phyloP scores from a whole-genome alignment of 2,797 vertebrate species.

The Chaetodon trifasciatus region DNA sequence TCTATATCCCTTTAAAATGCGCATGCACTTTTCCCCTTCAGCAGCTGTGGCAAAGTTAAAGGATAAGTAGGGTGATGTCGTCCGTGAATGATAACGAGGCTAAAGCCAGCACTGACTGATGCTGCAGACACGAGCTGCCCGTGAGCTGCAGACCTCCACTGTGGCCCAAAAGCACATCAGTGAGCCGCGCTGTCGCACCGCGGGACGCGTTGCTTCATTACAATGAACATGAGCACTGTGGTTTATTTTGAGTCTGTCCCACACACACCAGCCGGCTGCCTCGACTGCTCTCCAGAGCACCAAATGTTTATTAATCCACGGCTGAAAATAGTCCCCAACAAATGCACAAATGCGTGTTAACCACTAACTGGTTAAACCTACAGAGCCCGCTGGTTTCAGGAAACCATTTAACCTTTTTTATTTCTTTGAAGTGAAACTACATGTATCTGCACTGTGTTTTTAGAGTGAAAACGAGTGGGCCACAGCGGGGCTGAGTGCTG shows the following conservation, averaged over 20 bases:
- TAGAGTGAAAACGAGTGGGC: not conserved
- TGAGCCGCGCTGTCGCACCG: not conserved
- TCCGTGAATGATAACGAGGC: no score
- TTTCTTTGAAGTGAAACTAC: not conserved
- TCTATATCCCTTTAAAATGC: slow-evolving; percentile 55
- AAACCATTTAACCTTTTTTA: not conserved
- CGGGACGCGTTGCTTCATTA: no score
- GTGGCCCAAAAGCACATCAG: not conserved
- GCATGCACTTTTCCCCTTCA: slow-evolving; percentile 26
- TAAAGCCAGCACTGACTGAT: no score
- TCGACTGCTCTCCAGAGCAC: not conserved
- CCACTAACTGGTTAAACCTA: not conserved
- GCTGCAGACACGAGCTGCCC: no score
- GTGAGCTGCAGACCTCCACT: not conserved
- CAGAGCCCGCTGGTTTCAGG: not conserved
- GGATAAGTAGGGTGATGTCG: not conserved
- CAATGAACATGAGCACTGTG: not conserved
- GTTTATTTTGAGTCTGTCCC: not conserved
- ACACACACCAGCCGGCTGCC: not conserved
- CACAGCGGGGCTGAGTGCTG: not conserved
- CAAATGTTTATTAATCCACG: not conserved
- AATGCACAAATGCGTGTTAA: not conserved
- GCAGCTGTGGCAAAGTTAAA: slow-evolving; percentile 7
- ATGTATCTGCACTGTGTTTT: not conserved
- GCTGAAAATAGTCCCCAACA: not conserved